Evolutionary conservation across 2,113 vertebrate genomes (phyloP), one percentile per base, ranked within the genome.

Genomic region (Taxidea taxus): DNA sequence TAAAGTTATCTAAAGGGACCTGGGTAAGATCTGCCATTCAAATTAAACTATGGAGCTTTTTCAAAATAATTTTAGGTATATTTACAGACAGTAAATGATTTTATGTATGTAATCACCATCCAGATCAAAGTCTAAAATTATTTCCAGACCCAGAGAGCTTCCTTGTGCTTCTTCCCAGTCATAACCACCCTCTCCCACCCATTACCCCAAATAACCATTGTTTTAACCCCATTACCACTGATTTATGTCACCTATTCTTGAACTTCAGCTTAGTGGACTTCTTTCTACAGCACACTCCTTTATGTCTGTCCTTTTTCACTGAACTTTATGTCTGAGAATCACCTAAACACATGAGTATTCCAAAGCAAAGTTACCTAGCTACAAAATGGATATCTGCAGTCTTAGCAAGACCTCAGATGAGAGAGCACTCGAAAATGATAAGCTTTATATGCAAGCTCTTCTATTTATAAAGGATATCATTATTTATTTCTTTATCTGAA

Each of bases 1-100:
- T 58, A 12, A 86, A 84, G 13, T 90, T 92, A 80, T 58, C 21
- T 62, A 91, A 81, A 88, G 27, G 42, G 31, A 93, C 2, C 7
- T 83, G 34, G 39, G 39, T 87, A 64, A 93, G 54, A 95, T 60
- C 75, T 68, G 54, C 91, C 90, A 62, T 54, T 88, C 83, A 95
- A 89, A 75, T 64, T 68, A 90, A 74, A 89, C 27, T 31, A 29
- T 4, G 47, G 39, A 77, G 7, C 13, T 42, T 62, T 64, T 58
- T 82, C 58, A 78, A 94, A 74, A 74, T 66, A 23, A 77, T 18
- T n/a, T 51, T 31, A 75, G 31, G 11, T 21, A 81, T 9, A 29
- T 13, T 77, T 9, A 90, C 7, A 51, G 37, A 70, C 23, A 29
- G 8, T 16, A 60, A 92, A 39, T 29, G 58, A 84, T 37, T 56